Evolutionary conservation across 2,113 vertebrate species (phyloP), one percentile per base, ranked within the genome.

Genomic region (Embiotoca jacksoni): DNA sequence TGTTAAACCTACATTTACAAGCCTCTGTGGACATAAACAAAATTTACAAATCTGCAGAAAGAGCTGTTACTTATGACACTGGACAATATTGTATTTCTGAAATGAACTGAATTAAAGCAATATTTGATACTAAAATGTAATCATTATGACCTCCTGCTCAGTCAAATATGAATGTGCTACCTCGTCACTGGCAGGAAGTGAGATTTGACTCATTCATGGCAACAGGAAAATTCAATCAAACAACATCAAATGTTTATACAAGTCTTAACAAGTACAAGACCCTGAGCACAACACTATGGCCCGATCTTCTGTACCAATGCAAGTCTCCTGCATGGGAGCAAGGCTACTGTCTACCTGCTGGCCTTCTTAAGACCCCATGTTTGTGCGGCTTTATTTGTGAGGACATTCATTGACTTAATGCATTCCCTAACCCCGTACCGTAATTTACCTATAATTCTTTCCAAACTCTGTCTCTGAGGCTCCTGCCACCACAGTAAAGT

Each of bases 221-320:
- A 79, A 84, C 83, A 88, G 60, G 65, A 52, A 82, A 88, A 86
- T 44, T 79, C 74, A 77, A 56, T 87, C 63, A 82, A 78, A 81
- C 55, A 62, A 8, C 76, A 81, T 84, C 70, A 87, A 83, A 86
- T 60, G 80, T 83, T 83, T 57, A 83, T 65, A 37, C 57, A 35
- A 55, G 37, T 58, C 36, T 68, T 44, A 67, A 80, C 47, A 58
- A 49, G 73, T 75, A 80, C 44, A 65, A 62, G 57, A 78, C 32
- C 23, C 35, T 13, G 7, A 50, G 47, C 52, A 56, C 13, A 54
- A 32, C 7, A 37, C 11, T 37, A 33, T 4, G 6, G 52, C 44
- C 15, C 0, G 10, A 39, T 59, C 9, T 16, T 55, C 7, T 50
- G 7, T 14, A 23, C 15, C 46, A 0, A 64, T 64, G 15, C 36